Evolutionary conservation across 92 coral and sea anemone species (phyloP), one percentile per base, ranked within the genome.

Genomic region (Palythoa heliodiscus): DNA sequence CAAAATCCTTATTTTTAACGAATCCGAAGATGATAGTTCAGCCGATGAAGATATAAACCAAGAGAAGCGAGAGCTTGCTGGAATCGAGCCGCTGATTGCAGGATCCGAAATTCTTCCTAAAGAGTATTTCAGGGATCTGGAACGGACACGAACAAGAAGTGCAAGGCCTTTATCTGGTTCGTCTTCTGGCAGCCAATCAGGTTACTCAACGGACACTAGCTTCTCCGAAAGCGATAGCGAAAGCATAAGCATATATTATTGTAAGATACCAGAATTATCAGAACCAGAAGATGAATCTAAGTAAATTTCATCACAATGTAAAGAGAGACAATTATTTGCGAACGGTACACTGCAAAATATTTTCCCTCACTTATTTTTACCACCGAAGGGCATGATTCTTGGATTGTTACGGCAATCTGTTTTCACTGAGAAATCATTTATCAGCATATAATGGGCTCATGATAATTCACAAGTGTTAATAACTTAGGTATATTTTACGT

Each of bases 161-260:
- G 58, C 40, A 5, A 66, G 84, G 15, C 84, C 84, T 22, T 52
- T 80, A 15, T 80, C 84, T 11, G 84, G 84, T 15, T 80, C 84
- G 11, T 80, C 84, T 5, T 80, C 84, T 43, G 84, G 84, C 5
- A 80, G 84, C 84, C 84, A 80, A 64, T 80, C 84, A 80, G 84
- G 84, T 80, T 80, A 80, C 58, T 80, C 84, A 14, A 80, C 84
- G 24, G 84, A 80, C 58, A 80, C 84, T 14, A 80, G 84, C 22
- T 47, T 80, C 63, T 80, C 84, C 2, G 84, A 80, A 25, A 80
- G 84, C 5, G 84, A 80, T 50, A 80, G 52, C 48, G 84, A 80
- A 48, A 63, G 84, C 48, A 53, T 67, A 13, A 80, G 19, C 12
- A 57, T 80, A 12, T 70, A 80, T 47, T 80, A 80, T 40, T 70